Evolutionary conservation across 2,888 invertebrate genomes (phyloP), one percentile per base, ranked within the genome.

Genomic region (Chloromyia formosa): DNA sequence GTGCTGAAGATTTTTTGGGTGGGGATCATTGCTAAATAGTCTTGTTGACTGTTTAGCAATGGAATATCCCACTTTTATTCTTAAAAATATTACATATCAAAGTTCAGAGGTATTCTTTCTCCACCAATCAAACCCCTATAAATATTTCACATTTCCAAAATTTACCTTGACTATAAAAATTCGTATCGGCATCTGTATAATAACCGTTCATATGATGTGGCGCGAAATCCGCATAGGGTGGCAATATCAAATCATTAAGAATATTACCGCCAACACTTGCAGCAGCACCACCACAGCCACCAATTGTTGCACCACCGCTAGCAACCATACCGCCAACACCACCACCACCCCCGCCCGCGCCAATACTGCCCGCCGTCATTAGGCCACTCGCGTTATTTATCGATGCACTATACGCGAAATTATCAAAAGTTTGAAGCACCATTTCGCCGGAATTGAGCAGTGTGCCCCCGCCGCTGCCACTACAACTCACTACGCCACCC

Each of bases 131-230:
- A n/a, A n/a, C n/a, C n/a, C 27, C 27, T 7, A 35, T 7, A 35
- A 35, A 35, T 35, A 35, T 35, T n/a, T n/a, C n/a, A n/a, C n/a
- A 35, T 35, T 35, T 35, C 7, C 27, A 35, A 49, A 53, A 68
- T 22, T 58, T 78, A 83, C 84, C 84, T 83, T 83, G 82, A 79
- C 84, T 84, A 78, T 84, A 84, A 80, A 84, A 83, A 80, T 84
- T 84, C 69, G 84, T 82, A 82, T 85, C 85, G 78, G 85, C 82
- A 75, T 85, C 85, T 78, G 84, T 85, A 77, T 84, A 84, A 74
- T 82, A 84, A 64, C 82, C 77, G 68, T 79, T 78, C 56, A 79
- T 77, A 72, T 80, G 78, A 76, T 80, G 80, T 75, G 82, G 78
- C 66, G 82, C 80, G 78, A 81, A 85, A 76, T 84, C 85, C 27